Evolutionary conservation across 1,140 invertebrate species (phyloP).

Genomic region (Bombus turneri): DNA sequence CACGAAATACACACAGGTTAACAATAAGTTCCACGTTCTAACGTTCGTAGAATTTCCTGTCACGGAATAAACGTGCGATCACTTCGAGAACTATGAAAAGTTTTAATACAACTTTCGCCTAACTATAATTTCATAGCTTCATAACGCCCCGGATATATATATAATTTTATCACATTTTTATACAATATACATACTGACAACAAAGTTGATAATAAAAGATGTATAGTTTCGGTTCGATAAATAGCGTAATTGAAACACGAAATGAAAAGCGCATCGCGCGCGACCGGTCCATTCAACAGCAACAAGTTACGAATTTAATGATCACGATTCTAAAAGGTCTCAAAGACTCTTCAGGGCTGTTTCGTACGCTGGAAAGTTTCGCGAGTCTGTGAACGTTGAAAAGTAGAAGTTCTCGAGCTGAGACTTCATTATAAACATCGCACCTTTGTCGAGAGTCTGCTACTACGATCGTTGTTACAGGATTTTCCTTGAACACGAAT

Average conservation of each 20-base stretch:
- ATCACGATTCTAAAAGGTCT: slow-evolving; percentile 34
- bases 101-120: too few species aligned
- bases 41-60: background rate
- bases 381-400: background rate
- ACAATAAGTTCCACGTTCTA: background rate
- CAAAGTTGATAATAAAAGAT: too few species aligned
- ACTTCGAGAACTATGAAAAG: too few species aligned
- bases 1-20: too few species aligned
- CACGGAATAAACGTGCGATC: too few species aligned
- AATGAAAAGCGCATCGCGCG: background rate
- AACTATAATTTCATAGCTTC: too few species aligned
- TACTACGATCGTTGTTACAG: background rate
- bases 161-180: too few species aligned
- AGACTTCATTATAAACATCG: slow-evolving; percentile 39
- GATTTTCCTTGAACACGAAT: background rate
- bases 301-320: slow-evolving; percentile 47
- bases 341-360: background rate
- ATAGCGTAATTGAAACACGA: background rate
- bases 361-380: background rate
- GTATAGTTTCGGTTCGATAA: background rate
- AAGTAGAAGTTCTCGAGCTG: slow-evolving; percentile 24
- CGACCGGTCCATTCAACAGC: background rate
- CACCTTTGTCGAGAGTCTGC: slow-evolving; percentile 3
- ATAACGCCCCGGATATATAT: too few species aligned
- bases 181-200: too few species aligned